These are phyloP conservation scores for Calephelis nemesis DNA, from an alignment of 1,140 invertebrate genomes.

Conservation along the genomic window DNA sequence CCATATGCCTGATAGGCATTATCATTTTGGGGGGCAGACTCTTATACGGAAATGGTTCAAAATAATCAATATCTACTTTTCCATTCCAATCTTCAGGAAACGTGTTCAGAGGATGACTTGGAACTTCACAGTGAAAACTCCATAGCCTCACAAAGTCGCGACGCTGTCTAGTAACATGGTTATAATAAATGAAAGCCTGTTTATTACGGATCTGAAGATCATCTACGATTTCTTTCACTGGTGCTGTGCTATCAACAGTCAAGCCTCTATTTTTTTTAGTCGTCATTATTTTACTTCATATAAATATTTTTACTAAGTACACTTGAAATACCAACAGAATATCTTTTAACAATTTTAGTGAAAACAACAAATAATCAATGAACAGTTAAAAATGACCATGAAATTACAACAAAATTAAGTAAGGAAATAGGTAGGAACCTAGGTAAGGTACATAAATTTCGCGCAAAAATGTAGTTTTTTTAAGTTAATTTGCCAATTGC, in stretches of 20 bases:
- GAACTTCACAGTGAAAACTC: constrained; percentile 43
- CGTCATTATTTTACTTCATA: too few species aligned
- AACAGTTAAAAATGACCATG: too few species aligned
- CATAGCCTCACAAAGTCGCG: constrained; percentile 27
- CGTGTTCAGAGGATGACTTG: constrained; percentile 54
- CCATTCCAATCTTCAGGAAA: constrained; percentile 65
- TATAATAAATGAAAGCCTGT: constrained; percentile 50
- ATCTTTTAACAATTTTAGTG: too few species aligned
- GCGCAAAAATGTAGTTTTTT: too few species aligned
- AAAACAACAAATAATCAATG: too few species aligned
- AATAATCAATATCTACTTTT: constrained; percentile 46
- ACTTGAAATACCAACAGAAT: too few species aligned
- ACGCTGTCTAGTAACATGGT: constrained; percentile 42
- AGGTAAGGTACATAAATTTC: too few species aligned
- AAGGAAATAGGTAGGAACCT: too few species aligned
- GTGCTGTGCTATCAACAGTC: constrained; percentile 47
- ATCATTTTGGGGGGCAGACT: constrained; percentile 60
- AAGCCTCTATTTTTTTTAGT: too few species aligned
- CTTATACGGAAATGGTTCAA: constrained; percentile 59
- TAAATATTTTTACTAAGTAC: too few species aligned
- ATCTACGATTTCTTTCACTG: constrained; percentile 48
- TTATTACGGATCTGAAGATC: constrained; percentile 42
- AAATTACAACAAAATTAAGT: too few species aligned
- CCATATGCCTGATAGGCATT: constrained; percentile 40
- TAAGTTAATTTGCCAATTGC: too few species aligned